Base-by-base conservation (phyloP, 2,888 invertebrate species). In the Phaedon cochleariae region DNA sequence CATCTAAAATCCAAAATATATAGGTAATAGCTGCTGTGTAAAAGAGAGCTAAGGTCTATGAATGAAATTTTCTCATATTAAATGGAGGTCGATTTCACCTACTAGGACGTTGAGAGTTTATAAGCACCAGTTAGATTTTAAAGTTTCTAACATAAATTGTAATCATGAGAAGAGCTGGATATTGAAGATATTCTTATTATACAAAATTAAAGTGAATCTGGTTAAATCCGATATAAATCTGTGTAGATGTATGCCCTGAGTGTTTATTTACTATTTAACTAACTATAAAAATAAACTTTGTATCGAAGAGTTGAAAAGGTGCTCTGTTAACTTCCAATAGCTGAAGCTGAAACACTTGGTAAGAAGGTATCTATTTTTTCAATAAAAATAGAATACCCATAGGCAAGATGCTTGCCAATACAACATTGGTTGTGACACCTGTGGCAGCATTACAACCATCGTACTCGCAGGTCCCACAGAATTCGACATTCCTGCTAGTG, bases 381-480 rank as follows among this genome's bases (percentile, higher is more conserved):
- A 67, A 26, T n/a, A 73, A 37, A 0, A 67, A 34, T 10, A 67
- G 10, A 12, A 68, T 15, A 12, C 59, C 31, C 0, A 63, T 55
- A n/a, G 71, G 65, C 58, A 69, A 22, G n/a, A 67, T 58, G 20
- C 55, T 59, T 5, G 59, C 48, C 12, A 68, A 49, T 7, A 72
- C 7, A 1, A 49, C 12, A 41, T 65, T 70, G 0, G 49, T 53
- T 29, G 37, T 37, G 10, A 64, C 59, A 37, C 51, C 61, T 4
- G 46, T 54, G 5, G 72, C 74, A 18, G 66, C 65, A 52, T 76
- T 76, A 49, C 76, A 76, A 21, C 67, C 70, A 20, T 76, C 74
- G 17, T 60, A 53, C 41, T 74, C 73, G 29, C 76, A 76, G 20
- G 71, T 74, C 20, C 68, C 68, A 46, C 76, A 76, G 46, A 34